These are phyloP conservation scores for Regulus satrapa DNA, from an alignment of 2,113 vertebrate genomes.

Conservation along the genomic window DNA sequence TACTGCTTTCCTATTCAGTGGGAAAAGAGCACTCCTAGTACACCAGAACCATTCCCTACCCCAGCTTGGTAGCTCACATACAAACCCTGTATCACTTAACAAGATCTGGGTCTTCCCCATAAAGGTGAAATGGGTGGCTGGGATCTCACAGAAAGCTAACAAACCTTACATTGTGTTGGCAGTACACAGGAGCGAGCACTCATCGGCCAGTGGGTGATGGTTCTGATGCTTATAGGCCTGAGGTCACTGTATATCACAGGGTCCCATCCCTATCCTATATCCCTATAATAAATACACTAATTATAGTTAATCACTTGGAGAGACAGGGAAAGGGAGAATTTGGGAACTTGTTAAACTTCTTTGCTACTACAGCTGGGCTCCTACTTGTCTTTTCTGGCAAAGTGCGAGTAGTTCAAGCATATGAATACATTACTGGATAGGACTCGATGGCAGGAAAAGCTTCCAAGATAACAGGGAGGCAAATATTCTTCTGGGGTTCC, in stretches of 20 bases:
- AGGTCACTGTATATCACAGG: background rate
- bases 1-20: background rate
- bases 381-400: background rate
- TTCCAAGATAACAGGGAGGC: background rate
- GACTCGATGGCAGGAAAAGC: background rate
- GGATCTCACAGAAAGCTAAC: background rate
- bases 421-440: background rate
- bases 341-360: background rate
- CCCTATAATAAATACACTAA: background rate
- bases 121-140: background rate
- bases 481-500: background rate
- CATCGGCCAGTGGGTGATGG: background rate
- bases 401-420: background rate
- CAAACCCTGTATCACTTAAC: background rate
- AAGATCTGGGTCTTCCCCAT: background rate
- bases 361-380: background rate
- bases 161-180: background rate
- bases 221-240: background rate
- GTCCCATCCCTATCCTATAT: background rate
- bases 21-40: background rate
- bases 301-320: background rate
- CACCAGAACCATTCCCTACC: background rate
- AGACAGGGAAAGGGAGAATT: too few relatives aligned
- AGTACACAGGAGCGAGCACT: background rate
- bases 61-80: background rate